Percentiles rank a stretch among this genome's conserved stretches.
phyloP scores from a whole-genome alignment of 2,113 vertebrate genomes.

The Cyphomyrus discorhynchus region DNA sequence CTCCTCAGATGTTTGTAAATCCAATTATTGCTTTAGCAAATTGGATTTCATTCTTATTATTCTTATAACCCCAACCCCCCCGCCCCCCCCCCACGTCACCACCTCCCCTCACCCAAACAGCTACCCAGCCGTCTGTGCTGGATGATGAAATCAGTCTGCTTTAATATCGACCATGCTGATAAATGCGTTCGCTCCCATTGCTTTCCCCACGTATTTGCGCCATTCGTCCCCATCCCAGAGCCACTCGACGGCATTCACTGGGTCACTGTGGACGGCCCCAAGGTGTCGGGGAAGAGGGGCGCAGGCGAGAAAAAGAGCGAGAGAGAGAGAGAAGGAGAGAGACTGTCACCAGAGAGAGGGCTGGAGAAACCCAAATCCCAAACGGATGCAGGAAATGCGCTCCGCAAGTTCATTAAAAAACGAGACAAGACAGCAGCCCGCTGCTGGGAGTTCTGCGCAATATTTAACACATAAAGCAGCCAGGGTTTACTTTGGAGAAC shows the following conservation, averaged over 20 bases:
- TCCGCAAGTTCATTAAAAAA: background rate
- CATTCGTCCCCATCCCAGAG: background rate
- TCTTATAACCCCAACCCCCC: background rate
- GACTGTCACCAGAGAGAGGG: background rate
- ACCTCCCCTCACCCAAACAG: background rate
- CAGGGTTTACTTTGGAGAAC: background rate
- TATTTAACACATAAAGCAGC: conserved; percentile 1
- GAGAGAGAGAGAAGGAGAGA: background rate
- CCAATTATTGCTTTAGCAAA: conserved; percentile 27
- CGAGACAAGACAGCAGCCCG: background rate
- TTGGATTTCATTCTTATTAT: conserved; percentile 28
- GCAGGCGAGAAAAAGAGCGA: background rate
- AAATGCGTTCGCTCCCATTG: background rate
- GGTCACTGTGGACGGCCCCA: background rate
- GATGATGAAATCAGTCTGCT: conserved; percentile 23
- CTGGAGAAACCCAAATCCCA: background rate
- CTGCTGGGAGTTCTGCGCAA: background rate
- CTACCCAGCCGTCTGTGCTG: background rate
- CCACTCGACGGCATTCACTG: background rate
- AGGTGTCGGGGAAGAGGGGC: background rate
- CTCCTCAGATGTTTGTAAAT: conserved; percentile 25
- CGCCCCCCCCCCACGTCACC: background rate
- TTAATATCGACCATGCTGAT: conserved; percentile 19
- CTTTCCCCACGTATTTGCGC: background rate
- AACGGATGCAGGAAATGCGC: background rate